Conservation (phyloP, 2,888 invertebrate species). For the Metellina segmentata region DNA sequence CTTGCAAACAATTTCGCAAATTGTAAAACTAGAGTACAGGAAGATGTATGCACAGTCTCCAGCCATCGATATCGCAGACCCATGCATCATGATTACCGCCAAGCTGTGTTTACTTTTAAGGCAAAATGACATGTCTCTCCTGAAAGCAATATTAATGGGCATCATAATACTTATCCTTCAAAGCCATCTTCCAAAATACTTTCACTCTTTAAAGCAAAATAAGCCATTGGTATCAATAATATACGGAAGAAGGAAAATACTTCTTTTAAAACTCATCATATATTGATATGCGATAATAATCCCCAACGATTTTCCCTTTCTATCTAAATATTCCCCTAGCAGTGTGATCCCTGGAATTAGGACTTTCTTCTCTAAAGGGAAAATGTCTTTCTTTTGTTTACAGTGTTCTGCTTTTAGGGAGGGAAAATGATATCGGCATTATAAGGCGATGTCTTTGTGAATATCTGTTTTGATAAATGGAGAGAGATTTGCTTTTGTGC, state of each 20-base stretch:
- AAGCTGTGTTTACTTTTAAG: constrained; percentile 13
- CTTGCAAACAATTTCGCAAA: background rate
- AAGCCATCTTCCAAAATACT: background rate
- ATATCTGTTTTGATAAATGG: constrained; percentile 15
- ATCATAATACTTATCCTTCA: constrained; percentile 22
- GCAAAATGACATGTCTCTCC: constrained; percentile 18
- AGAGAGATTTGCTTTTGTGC: background rate
- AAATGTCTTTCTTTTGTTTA: constrained; percentile 26
- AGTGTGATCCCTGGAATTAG: constrained; percentile 24
- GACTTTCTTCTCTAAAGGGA: background rate
- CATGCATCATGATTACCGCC: constrained; percentile 46
- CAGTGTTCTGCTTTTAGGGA: background rate
- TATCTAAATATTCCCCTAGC: constrained; percentile 8
- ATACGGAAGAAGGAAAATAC: constrained; percentile 8
- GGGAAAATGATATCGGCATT: constrained; percentile 10
- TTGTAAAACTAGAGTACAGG: background rate
- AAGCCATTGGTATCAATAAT: constrained; percentile 52
- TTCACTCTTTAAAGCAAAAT: constrained; percentile 26
- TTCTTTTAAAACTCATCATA: constrained; percentile 62
- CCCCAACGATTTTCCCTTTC: constrained; percentile 3
- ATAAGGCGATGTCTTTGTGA: background rate
- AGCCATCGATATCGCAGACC: background rate
- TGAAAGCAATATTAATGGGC: constrained; percentile 50
- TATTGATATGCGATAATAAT: constrained; percentile 55
- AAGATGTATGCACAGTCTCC: too few relatives aligned